Percentiles rank a stretch among this genome's conserved stretches.
Conservation (phyloP, 1,140 invertebrate species). For the Heliothis virescens region DNA sequence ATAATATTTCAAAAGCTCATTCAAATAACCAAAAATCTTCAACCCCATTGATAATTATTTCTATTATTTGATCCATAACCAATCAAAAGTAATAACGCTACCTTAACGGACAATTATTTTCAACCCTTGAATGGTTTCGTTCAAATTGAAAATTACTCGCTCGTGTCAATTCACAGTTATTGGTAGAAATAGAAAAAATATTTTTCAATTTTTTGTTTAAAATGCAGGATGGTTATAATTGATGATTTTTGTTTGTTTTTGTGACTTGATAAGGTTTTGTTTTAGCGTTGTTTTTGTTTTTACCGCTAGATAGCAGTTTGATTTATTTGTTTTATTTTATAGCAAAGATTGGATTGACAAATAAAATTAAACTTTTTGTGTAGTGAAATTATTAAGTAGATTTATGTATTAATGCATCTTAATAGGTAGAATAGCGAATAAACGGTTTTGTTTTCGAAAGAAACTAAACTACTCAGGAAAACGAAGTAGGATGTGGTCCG, state of each 20-base stretch:
- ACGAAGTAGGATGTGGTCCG: no score
- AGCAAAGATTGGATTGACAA: neutral
- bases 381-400: no score
- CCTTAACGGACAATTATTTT: slow-evolving; percentile 30
- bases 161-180: slow-evolving; percentile 35
- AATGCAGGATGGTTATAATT: slow-evolving; percentile 49
- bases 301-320: slow-evolving; percentile 18
- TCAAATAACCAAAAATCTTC: neutral
- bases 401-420: no score
- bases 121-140: slow-evolving; percentile 55
- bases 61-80: slow-evolving; percentile 41
- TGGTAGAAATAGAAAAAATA: slow-evolving; percentile 29
- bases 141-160: slow-evolving; percentile 43
- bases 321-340: neutral
- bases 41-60: neutral
- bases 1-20: neutral
- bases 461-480: no score
- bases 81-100: slow-evolving; percentile 42
- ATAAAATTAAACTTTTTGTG: no score
- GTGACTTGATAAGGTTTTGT: slow-evolving; percentile 49
- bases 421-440: no score
- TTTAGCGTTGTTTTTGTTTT: slow-evolving; percentile 19
- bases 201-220: neutral
- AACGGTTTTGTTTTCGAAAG: no score
- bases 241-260: slow-evolving; percentile 58